phyloP scores from a whole-genome alignment of 2,797 vertebrate genomes.

The Chiloscyllium punctatum region DNA sequence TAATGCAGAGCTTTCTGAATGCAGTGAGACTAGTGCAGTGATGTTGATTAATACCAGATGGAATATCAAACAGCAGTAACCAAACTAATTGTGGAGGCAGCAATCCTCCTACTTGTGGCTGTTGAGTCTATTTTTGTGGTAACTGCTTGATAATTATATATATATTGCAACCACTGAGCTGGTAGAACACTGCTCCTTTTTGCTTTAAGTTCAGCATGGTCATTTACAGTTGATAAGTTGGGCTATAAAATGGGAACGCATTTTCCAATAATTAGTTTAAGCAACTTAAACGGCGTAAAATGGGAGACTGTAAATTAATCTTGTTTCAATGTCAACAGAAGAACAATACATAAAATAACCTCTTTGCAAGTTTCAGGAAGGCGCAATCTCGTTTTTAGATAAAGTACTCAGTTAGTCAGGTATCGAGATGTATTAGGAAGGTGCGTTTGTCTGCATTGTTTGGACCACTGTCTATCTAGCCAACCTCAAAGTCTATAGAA shows the following conservation, averaged over 20 bases:
- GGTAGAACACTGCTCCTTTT: neutral
- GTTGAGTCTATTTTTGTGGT: neutral
- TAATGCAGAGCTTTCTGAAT: neutral
- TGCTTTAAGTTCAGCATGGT: neutral
- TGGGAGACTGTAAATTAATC: conserved; percentile 20
- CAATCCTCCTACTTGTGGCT: neutral
- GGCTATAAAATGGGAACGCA: neutral
- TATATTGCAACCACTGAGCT: neutral
- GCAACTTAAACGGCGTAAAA: neutral
- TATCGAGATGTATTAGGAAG: too few relatives aligned
- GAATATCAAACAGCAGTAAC: neutral
- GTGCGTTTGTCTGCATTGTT: neutral
- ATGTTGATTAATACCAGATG: conserved; percentile 16
- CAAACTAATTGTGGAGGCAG: neutral
- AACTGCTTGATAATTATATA: conserved; percentile 16
- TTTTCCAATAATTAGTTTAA: conserved; percentile 32
- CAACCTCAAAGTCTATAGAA: neutral
- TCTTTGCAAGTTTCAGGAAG: neutral
- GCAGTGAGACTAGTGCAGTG: neutral
- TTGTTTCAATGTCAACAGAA: neutral
- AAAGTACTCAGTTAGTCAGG: neutral
- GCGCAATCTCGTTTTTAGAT: too few relatives aligned
- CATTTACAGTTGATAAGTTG: conserved; percentile 28
- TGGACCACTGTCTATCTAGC: neutral
- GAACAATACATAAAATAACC: conserved; percentile 10